Conservation (phyloP, 2,113 vertebrate genomes). For the human region GRCh38 chr2:203677501-203678000, state of each 20-base stretch:
- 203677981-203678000: too few species aligned
- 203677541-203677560: neutral
- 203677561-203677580: neutral
- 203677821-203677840: too few species aligned
- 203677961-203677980: too few species aligned
- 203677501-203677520: slow-evolving; percentile 16
- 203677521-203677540: neutral
- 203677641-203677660: neutral
- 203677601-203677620: neutral
- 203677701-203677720: neutral
- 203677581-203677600: slow-evolving; percentile 11
- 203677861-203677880: too few species aligned
- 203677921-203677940: too few species aligned
- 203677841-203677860: too few species aligned
- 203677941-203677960: too few species aligned
- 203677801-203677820: neutral
- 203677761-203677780: neutral
- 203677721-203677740: neutral
- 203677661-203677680: neutral
- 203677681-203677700: neutral
- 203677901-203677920: too few species aligned
- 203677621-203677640: neutral
- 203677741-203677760: neutral
- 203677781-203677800: neutral
- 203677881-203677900: too few species aligned